A percentile compares a stretch with the other conserved stretches of the same genome.
Evolutionary conservation across 2,888 invertebrate species (phyloP).

Genomic region (Amphiduros pacificus): DNA sequence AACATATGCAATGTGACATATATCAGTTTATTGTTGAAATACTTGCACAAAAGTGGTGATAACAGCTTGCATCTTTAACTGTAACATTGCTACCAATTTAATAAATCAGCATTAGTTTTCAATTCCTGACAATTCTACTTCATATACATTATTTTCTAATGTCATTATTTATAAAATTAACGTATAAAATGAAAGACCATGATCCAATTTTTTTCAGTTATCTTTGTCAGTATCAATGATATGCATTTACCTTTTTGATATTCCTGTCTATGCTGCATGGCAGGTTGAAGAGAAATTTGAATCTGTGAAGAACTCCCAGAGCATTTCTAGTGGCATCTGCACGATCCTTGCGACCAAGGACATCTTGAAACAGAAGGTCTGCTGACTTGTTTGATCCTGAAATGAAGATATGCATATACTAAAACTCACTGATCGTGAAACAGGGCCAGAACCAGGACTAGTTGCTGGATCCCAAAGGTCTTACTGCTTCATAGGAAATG

Average conservation of each 20-base stretch:
- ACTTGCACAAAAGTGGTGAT: no score
- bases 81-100: no score
- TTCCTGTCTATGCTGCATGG: constrained; percentile 93
- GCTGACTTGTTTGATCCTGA: constrained; percentile 88
- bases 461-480: not conserved
- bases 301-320: constrained; percentile 86
- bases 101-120: no score
- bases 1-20: no score
- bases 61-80: no score
- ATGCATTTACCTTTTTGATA: constrained; percentile 70
- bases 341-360: constrained; percentile 85
- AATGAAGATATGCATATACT: constrained; percentile 19
- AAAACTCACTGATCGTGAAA: no score
- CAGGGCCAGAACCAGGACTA: no score
- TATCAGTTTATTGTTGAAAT: no score
- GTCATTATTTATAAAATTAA: not conserved
- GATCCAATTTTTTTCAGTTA: not conserved
- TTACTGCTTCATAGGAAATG: not conserved
- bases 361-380: constrained; percentile 88
- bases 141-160: no score
- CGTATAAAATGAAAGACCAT: not conserved
- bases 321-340: constrained; percentile 96
- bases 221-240: not conserved
- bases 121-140: no score
- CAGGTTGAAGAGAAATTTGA: constrained; percentile 92